Conservation (phyloP, 2,113 vertebrate species). For the Microtus pennsylvanicus region DNA sequence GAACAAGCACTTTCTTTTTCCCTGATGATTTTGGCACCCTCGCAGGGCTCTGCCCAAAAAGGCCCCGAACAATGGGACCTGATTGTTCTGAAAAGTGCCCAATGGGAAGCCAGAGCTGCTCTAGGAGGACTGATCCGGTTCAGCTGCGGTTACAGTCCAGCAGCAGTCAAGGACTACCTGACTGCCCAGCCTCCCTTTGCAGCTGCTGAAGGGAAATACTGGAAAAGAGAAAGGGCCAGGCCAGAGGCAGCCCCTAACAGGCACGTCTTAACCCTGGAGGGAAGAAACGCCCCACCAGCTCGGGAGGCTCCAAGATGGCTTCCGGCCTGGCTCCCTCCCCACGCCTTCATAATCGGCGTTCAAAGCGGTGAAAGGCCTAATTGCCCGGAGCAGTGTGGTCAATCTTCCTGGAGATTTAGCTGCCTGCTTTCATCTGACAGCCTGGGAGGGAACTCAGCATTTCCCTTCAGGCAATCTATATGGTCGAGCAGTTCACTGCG, state of each 20-base stretch:
- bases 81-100: constrained; percentile 77
- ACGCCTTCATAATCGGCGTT: constrained; percentile 46
- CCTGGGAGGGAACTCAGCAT: constrained; percentile 79
- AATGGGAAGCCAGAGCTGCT: constrained; percentile 69
- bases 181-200: constrained; percentile 48
- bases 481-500: constrained; percentile 85
- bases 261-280: constrained; percentile 21
- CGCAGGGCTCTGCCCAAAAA: constrained; percentile 68
- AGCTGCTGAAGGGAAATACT: constrained; percentile 65
- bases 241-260: not conserved
- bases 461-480: constrained; percentile 86
- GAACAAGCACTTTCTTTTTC: constrained; percentile 69
- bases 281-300: not conserved
- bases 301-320: not conserved
- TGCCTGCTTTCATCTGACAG: constrained; percentile 83
- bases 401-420: constrained; percentile 82
- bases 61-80: constrained; percentile 74
- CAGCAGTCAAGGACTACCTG: constrained; percentile 55
- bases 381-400: constrained; percentile 69
- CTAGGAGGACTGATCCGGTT: constrained; percentile 64
- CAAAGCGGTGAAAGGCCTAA: constrained; percentile 80
- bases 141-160: constrained; percentile 68
- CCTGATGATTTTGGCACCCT: constrained; percentile 76
- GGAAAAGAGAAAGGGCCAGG: not conserved
- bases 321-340: not conserved